Evolutionary conservation across 2,888 invertebrate genomes (phyloP), one percentile per base, ranked within the genome.

Genomic region (Noctua pronuba): DNA sequence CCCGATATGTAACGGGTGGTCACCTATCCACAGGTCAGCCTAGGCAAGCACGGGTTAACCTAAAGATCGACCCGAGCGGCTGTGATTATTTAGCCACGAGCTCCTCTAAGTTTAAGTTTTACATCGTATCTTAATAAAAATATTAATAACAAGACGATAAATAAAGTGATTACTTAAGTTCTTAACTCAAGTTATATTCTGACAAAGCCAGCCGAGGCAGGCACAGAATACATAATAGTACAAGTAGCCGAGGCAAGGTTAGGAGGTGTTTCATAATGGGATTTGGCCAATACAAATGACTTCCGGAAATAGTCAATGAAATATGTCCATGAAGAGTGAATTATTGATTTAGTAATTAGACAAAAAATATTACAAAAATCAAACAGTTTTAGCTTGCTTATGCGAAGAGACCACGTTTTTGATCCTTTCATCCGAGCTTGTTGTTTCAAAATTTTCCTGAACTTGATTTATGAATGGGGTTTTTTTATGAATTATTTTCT

Each of bases 261-360:
- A 49, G 7, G 21, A 67, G 35, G 44, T 55, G 24, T 69, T 64
- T 44, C 18, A 35, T 71, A 71, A 66, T 71, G 28, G 28, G 35
- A 79, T 79, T 79, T 60, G 16, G 65, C 41, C 31, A 66, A 55
- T 52, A 18, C 35, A 13, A 72, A 70, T 62, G 0, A 44, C 46
- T 49, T 38, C 58, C 79, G 79, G 78, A 41, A 62, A 16, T 46
- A 31, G 24, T 55, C 52, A 49, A 65, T 49, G 31, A 58, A 38
- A 46, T 24, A 65, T n/a, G 67, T 52, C 62, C 67, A n/a, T 73
- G 74, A 72, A 64, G 24, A 52, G n/a, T 52, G 24, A 62, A 49
- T 62, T 21, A 69, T 62, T 69, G 41, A 35, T 44, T 75, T 44
- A 31, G 7, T 44, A 35, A 21, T 49, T 64, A 31, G 13, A 18